Conservation (phyloP, 2,113 vertebrate species). For the Rhynchomys soricoides region DNA sequence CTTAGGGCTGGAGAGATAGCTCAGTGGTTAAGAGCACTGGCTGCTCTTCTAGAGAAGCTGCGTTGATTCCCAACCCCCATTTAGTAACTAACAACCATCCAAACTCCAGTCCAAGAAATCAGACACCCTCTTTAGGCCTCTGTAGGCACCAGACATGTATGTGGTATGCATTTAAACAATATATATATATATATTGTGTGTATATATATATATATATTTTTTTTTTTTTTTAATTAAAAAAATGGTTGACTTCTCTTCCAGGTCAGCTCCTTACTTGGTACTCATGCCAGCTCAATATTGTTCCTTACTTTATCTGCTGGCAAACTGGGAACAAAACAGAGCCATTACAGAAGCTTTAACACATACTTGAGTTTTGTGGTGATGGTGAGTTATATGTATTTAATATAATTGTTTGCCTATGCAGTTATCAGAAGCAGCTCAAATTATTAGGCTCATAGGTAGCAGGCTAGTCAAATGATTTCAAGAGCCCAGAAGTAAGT, state of each 20-base stretch:
- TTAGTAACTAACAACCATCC: background rate
- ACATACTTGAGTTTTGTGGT: background rate
- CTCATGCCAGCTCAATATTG: background rate
- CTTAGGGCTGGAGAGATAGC: background rate
- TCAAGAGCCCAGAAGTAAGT: constrained; percentile 26
- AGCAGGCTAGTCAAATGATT: background rate
- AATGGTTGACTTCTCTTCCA: background rate
- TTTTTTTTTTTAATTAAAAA: background rate
- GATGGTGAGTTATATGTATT: background rate
- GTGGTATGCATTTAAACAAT: background rate
- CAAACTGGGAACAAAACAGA: constrained; percentile 4
- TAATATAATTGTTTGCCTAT: background rate
- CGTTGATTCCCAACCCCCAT: background rate
- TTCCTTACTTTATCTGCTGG: background rate
- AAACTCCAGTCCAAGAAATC: background rate
- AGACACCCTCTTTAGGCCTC: background rate
- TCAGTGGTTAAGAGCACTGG: background rate
- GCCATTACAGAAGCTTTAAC: background rate
- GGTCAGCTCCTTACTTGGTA: background rate
- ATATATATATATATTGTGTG: background rate
- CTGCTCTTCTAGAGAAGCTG: background rate
- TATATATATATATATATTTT: background rate
- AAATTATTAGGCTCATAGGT: background rate
- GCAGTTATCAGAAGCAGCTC: constrained; percentile 13
- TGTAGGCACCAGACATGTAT: background rate